These are phyloP conservation scores for Talpa occidentalis DNA, from an alignment of 2,113 vertebrate species.

Conservation along the genomic window DNA sequence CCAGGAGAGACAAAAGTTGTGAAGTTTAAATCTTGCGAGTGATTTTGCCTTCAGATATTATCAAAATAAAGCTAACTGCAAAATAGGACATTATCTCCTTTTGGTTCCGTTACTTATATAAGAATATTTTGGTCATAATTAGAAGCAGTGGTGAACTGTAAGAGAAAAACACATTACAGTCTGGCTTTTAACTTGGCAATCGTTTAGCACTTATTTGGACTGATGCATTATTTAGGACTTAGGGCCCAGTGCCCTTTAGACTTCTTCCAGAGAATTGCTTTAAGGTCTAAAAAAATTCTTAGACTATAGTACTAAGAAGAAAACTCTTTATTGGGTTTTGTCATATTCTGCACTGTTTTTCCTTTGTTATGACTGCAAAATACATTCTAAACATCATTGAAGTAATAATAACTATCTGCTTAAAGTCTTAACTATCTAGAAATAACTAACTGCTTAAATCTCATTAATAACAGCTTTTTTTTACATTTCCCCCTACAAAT, in stretches of 20 bases:
- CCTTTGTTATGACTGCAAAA: slow-evolving; percentile 16
- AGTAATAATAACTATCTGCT: not conserved
- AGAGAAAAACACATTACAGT: slow-evolving; percentile 39
- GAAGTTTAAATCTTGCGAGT: slow-evolving; percentile 43
- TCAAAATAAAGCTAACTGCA: slow-evolving; percentile 55
- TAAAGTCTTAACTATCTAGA: slow-evolving; percentile 44
- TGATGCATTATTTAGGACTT: not conserved
- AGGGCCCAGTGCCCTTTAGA: not conserved
- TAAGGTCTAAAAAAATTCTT: slow-evolving; percentile 23
- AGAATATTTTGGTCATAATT: slow-evolving; percentile 24
- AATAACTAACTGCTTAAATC: not conserved
- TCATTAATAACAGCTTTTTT: not conserved
- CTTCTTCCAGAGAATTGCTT: slow-evolving; percentile 24
- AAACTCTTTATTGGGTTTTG: slow-evolving; percentile 25
- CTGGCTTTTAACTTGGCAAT: slow-evolving; percentile 22
- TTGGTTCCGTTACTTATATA: slow-evolving; percentile 48
- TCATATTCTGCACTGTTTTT: not conserved
- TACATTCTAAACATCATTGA: slow-evolving; percentile 25
- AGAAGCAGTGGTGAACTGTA: slow-evolving; percentile 28
- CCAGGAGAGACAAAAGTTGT: slow-evolving; percentile 59
- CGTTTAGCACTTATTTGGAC: slow-evolving; percentile 14
- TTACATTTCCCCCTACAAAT: not conserved
- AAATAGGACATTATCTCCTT: not conserved
- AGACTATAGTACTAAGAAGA: not conserved
- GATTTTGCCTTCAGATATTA: slow-evolving; percentile 33